phyloP scores from a whole-genome alignment of 2,113 vertebrate species.

The Cebus imitator region DNA sequence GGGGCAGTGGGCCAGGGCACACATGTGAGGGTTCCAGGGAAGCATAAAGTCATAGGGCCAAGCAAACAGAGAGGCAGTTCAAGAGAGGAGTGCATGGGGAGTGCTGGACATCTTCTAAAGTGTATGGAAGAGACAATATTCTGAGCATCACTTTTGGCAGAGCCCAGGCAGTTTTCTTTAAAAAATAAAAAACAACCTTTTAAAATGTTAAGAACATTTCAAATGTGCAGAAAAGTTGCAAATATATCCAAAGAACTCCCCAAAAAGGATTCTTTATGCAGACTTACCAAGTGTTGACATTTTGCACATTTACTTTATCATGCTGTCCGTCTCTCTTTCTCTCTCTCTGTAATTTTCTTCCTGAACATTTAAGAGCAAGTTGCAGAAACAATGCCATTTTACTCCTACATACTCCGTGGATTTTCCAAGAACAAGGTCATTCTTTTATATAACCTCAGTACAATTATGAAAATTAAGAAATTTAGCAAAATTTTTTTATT shows the following conservation, averaged over 20 bases:
- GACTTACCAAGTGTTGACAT: neutral
- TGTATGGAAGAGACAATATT: neutral
- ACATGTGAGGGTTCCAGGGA: fast-evolving
- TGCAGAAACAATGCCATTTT: neutral
- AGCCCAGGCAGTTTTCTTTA: neutral
- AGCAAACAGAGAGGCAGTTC: neutral
- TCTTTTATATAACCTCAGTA: neutral
- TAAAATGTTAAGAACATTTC: neutral
- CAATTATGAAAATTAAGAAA: neutral
- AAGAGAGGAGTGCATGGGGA: fast-evolving
- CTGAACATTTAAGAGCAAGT: neutral
- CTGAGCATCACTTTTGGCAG: neutral
- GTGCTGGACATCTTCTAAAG: neutral
- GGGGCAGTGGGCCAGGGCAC: fast-evolving
- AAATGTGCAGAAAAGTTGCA: neutral
- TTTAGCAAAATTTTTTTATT: neutral
- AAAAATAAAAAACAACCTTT: neutral
- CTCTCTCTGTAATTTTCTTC: neutral
- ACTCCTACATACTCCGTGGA: neutral
- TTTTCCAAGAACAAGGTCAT: neutral
- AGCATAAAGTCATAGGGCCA: neutral
- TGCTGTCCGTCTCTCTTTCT: neutral
- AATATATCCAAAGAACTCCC: neutral
- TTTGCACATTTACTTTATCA: neutral
- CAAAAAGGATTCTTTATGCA: neutral